phyloP scores from a whole-genome alignment of 2,888 invertebrate species.

The Chloromyia formosa region DNA sequence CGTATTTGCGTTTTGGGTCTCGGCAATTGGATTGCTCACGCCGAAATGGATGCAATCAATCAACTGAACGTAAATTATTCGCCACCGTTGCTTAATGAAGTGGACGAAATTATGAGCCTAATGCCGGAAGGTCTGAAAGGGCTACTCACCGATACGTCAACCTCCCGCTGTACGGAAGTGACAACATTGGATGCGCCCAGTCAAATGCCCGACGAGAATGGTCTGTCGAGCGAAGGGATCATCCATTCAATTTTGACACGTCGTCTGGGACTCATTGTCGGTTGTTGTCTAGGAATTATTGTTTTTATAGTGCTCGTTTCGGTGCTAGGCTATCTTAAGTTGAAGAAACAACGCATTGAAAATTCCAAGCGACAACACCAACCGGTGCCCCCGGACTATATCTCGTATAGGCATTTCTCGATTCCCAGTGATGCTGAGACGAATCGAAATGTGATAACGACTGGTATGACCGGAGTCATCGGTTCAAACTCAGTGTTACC shows the following conservation, averaged over 20 bases:
- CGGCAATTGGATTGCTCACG: slow-evolving; percentile 74
- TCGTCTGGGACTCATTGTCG: slow-evolving; percentile 84
- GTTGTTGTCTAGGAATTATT: slow-evolving; percentile 85
- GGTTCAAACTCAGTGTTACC: slow-evolving; percentile 53
- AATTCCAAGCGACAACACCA: slow-evolving; percentile 74
- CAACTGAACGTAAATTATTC: slow-evolving; percentile 60
- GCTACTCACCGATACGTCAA: slow-evolving; percentile 74
- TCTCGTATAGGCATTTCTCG: slow-evolving; percentile 79
- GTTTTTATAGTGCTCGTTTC: slow-evolving; percentile 86
- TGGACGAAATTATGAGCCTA: slow-evolving; percentile 63
- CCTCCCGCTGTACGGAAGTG: slow-evolving; percentile 80
- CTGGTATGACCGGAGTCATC: slow-evolving; percentile 61
- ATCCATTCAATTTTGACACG: slow-evolving; percentile 81
- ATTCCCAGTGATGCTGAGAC: slow-evolving; percentile 71
- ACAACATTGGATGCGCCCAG: slow-evolving; percentile 78
- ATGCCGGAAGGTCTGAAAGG: slow-evolving; percentile 68
- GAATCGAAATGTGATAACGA: slow-evolving; percentile 56
- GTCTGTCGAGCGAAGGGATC: slow-evolving; percentile 73
- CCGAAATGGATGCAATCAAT: slow-evolving; percentile 59
- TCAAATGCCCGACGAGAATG: slow-evolving; percentile 67
- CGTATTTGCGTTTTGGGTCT: slow-evolving; percentile 88
- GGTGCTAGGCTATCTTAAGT: slow-evolving; percentile 84
- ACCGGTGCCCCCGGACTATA: slow-evolving; percentile 79
- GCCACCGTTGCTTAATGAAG: slow-evolving; percentile 19
- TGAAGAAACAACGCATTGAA: slow-evolving; percentile 79